phyloP scores from a whole-genome alignment of 2,888 invertebrate genomes.

The Ypsolopha sequella region DNA sequence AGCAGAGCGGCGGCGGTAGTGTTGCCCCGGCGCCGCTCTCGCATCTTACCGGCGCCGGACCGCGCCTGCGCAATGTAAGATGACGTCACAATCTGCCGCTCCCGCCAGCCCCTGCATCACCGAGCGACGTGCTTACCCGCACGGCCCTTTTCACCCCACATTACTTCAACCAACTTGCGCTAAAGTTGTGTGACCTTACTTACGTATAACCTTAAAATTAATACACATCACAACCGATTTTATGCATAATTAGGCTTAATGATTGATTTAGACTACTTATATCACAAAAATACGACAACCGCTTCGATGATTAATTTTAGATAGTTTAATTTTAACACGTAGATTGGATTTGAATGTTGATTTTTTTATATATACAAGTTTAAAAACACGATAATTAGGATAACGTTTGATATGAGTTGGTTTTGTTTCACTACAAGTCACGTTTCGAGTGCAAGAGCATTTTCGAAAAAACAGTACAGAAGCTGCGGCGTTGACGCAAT shows the following conservation, averaged over 20 bases:
- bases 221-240: slow-evolving; percentile 70
- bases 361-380: too few relatives aligned
- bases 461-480: slow-evolving; percentile 55
- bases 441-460: slow-evolving; percentile 31
- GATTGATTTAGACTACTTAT: slow-evolving; percentile 15
- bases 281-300: slow-evolving; percentile 72
- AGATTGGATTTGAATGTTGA: not conserved
- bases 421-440: too few relatives aligned
- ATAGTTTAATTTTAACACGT: not conserved
- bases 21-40: slow-evolving; percentile 60
- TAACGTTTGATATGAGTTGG: slow-evolving; percentile 10
- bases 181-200: slow-evolving; percentile 32
- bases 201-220: slow-evolving; percentile 47
- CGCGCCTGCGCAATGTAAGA: slow-evolving; percentile 45
- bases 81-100: slow-evolving; percentile 47
- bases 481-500: slow-evolving; percentile 18
- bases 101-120: slow-evolving; percentile 42
- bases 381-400: slow-evolving; percentile 15
- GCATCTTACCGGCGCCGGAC: slow-evolving; percentile 67
- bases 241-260: slow-evolving; percentile 34
- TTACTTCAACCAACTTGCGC: slow-evolving; percentile 41
- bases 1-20: slow-evolving; percentile 59
- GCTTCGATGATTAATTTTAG: slow-evolving; percentile 46
- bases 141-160: slow-evolving; percentile 12
- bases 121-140: slow-evolving; percentile 42